Percentiles rank a stretch among this genome's conserved stretches.
Conservation (phyloP, 2,797 vertebrate genomes). For the Selene dorsalis region DNA sequence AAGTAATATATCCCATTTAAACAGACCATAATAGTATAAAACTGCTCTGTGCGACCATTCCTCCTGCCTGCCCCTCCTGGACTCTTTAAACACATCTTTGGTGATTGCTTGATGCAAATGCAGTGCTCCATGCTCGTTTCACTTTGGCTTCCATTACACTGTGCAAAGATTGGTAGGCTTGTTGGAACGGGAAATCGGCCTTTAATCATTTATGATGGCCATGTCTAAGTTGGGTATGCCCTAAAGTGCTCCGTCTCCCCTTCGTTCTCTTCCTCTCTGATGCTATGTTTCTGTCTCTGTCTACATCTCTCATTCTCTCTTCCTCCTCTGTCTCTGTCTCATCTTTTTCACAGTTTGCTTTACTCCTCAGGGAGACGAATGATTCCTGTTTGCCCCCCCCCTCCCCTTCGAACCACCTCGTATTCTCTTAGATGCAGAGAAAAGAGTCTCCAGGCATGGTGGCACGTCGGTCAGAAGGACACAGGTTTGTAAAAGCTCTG, state of each 20-base stretch:
- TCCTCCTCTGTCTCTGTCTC: slow-evolving; percentile 36
- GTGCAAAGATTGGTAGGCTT: slow-evolving; percentile 80
- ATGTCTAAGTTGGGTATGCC: slow-evolving; percentile 80
- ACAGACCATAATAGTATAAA: slow-evolving; percentile 62
- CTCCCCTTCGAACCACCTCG: neutral
- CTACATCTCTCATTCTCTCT: slow-evolving; percentile 48
- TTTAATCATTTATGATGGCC: slow-evolving; percentile 85
- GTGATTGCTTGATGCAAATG: slow-evolving; percentile 82
- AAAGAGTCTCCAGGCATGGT: slow-evolving; percentile 14
- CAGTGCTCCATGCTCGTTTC: slow-evolving; percentile 55
- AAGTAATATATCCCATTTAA: slow-evolving; percentile 80
- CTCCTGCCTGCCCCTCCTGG: slow-evolving; percentile 2
- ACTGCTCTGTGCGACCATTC: neutral
- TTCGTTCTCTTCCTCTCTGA: slow-evolving; percentile 45
- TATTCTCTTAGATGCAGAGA: neutral
- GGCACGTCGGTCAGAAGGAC: slow-evolving; percentile 13
- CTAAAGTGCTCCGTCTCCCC: slow-evolving; percentile 70
- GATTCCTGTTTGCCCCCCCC: slow-evolving; percentile 39
- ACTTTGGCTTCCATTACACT: slow-evolving; percentile 80
- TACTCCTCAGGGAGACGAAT: slow-evolving; percentile 45
- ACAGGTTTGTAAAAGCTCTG: slow-evolving; percentile 22
- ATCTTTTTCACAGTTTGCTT: slow-evolving; percentile 53
- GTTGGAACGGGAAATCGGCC: slow-evolving; percentile 75
- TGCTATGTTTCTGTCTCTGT: slow-evolving; percentile 54
- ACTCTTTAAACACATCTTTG: slow-evolving; percentile 72